Conservation (phyloP, 1,140 invertebrate genomes). For the Zaprionus inermis region DNA sequence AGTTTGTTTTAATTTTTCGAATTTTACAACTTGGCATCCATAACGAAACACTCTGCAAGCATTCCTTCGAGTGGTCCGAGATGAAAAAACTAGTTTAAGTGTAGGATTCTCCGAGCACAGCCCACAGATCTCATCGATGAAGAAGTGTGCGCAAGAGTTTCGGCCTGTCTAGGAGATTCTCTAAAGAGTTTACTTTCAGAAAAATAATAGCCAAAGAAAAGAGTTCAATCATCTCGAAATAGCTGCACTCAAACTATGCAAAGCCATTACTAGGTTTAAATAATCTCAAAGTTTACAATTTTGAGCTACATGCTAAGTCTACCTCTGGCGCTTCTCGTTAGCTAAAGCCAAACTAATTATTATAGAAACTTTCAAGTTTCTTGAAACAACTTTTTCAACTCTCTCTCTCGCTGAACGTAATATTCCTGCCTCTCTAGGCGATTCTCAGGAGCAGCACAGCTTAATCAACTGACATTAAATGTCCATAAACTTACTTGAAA, state of each 20-base stretch:
- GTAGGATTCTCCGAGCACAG: not conserved
- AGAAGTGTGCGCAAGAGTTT: not conserved
- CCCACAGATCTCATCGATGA: not conserved
- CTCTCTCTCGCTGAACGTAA: not conserved
- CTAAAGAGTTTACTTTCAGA: not conserved
- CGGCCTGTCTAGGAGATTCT: not conserved
- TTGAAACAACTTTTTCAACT: not conserved
- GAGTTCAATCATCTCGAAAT: too few species aligned
- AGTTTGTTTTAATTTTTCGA: constrained; percentile 64
- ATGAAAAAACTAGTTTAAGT: not conserved
- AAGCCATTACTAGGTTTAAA: not conserved
- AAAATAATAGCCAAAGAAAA: too few species aligned
- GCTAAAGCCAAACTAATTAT: not conserved
- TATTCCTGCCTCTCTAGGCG: not conserved
- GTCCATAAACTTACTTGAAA: constrained; percentile 49
- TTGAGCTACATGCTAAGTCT: not conserved
- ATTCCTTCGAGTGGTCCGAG: not conserved
- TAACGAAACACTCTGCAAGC: not conserved
- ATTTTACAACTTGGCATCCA: constrained; percentile 8
- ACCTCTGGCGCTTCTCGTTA: not conserved
- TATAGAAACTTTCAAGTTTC: not conserved
- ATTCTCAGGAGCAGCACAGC: constrained; percentile 32
- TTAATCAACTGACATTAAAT: constrained; percentile 33
- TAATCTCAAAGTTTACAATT: not conserved
- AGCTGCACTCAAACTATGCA: not conserved